Base-by-base conservation (phyloP, 2,113 vertebrate species). In the Carassius auratus region DNA sequence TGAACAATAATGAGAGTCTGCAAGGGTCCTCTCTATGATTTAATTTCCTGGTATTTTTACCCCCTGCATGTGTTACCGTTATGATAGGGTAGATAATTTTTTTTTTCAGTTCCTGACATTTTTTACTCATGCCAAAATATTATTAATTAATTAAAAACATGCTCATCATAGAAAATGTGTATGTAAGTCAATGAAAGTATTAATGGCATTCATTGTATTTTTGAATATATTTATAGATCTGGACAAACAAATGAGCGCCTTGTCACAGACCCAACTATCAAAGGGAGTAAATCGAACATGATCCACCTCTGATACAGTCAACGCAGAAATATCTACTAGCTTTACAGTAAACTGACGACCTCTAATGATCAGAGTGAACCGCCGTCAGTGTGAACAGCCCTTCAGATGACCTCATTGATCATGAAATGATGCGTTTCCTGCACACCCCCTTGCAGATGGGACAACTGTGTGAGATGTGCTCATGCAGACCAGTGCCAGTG, bases 401-500 rank as follows among this genome's bases (percentile, higher is more conserved):
- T 79, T n/a, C 8, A 78, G 57, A 61, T n/a, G 57, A 10, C 57
- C 8, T 59, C 17, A 61, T 3, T 61, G 57, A 3, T 61, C 3
- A 61, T 61, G 21, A 79, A 62, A 79, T 23, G 7, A 79, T 62
- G 17, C 17, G 7, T 79, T 42, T 79, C 55, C 33, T 10, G 33
- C 6, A 78, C 55, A 38, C 19, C 76, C 30, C 30, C 33, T 42
- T 42, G 76, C 55, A 78, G 17, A 77, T 15, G 33, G 9, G 30
- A 38, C 14, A 59, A 36, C 10, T 38, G 76, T 78, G 48, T 12
- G 50, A 17, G 8, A 78, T 1, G 12, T 21, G 55, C 30, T 33
- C 48, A 52, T 52, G 74, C 23, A 76, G 74, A 76, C 74, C 74
- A 76, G 74, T 33, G 74, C 30, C 30, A 69, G 66, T 4, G 30